These are phyloP conservation scores for Petrophora chlorosata DNA, from an alignment of 2,888 invertebrate genomes.

Conservation along the genomic window DNA sequence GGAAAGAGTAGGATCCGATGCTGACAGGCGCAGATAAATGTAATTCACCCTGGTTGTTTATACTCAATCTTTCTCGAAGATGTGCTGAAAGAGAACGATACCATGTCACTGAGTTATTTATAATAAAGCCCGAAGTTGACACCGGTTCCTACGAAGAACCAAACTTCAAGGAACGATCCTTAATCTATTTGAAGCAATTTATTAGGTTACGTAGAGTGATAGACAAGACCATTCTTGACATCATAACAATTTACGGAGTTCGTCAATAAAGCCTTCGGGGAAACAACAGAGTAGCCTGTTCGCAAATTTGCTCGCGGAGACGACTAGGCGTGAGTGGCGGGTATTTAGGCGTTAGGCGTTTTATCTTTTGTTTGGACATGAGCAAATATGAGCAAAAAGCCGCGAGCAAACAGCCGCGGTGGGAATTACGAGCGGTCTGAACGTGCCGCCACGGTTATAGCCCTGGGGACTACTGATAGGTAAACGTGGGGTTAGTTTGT, in stretches of 20 bases:
- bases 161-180: background rate
- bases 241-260: slow-evolving; percentile 11
- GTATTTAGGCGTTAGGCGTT: slow-evolving; percentile 21
- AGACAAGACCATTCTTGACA: slow-evolving; percentile 2
- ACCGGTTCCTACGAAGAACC: background rate
- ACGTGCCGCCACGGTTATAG: slow-evolving; percentile 5
- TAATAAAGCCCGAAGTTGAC: background rate
- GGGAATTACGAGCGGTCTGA: slow-evolving; percentile 27
- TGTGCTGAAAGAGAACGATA: slow-evolving; percentile 48
- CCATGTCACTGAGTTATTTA: background rate
- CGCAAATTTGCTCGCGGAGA: slow-evolving; percentile 42
- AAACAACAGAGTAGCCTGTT: slow-evolving; percentile 33
- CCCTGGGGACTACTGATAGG: background rate
- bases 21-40: slow-evolving; percentile 57
- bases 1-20: slow-evolving; percentile 60
- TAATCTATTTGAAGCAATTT: background rate
- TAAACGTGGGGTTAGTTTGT: slow-evolving; percentile 1
- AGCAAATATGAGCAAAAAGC: slow-evolving; percentile 33
- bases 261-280: slow-evolving; percentile 24
- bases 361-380: slow-evolving; percentile 32
- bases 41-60: slow-evolving; percentile 64
- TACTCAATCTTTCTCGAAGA: slow-evolving; percentile 57
- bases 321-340: slow-evolving; percentile 37
- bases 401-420: slow-evolving; percentile 21
- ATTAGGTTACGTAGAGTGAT: background rate